Base-by-base conservation (phyloP, 1,140 invertebrate species). In the Melanaphis sacchari region DNA sequence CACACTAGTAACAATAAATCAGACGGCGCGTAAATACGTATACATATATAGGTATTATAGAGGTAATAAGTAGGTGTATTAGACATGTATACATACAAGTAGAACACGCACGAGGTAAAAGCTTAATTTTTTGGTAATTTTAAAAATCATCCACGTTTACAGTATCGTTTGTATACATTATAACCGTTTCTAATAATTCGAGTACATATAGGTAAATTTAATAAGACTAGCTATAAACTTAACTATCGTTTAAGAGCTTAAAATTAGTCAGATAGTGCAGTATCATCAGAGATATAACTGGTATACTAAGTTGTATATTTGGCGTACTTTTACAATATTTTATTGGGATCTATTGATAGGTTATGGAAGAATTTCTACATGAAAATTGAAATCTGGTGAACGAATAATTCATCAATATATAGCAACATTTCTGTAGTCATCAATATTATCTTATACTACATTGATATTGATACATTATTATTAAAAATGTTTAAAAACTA, bases 1-100 rank as follows among this genome's bases (percentile, higher is more conserved):
- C 76, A 52, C 91, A 84, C 90, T n/a, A 40, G 90, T 82, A 46
- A 81, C 66, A 82, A 91, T 91, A 91, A 91, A 91, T 91, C 90
- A 91, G 15, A 91, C 90, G 36, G 2, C 26, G 31, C 66, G 24
- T 36, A n/a, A 6, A 24, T 90, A 26, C 8, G 18, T 76, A 76
- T 31, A 81, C 26, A 31, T 24, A 36, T 21, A 90, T 38, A 52
- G 15, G 38, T 36, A 84, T 3, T 24, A 52, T 36, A 26, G 26
- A 41, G 40, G 84, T 43, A 87, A 87, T 43, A 87, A 87, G 41
- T 15, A n/a, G 59, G 59, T 76, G n/a, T 59, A 59, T 76, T 49
- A 82, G 21, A 82, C 36, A 21, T 38, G 36, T 9, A 38, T 8
- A 0, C 22, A 38, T 24, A 82, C 7, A 1, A 38, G 22, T 24